Conservation (phyloP, 2,797 vertebrate genomes). For the Eupleurogrammus muticus region DNA sequence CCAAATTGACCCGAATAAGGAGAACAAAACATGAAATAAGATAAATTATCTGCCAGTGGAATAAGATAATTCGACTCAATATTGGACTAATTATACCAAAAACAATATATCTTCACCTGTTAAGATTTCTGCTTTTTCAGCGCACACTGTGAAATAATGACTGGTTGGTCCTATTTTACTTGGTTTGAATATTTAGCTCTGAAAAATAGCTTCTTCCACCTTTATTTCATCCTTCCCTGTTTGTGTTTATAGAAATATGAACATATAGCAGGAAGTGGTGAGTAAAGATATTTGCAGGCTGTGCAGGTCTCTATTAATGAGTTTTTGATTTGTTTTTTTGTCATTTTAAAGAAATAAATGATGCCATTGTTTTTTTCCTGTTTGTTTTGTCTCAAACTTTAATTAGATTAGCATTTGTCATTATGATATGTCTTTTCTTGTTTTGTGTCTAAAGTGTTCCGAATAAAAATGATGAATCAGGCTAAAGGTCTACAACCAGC, state of each 20-base stretch:
- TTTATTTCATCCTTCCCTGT: conserved; percentile 46
- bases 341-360: conserved; percentile 32
- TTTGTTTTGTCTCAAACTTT: neutral
- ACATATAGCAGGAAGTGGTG: conserved; percentile 32
- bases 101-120: too few species aligned
- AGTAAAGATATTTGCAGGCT: conserved; percentile 37
- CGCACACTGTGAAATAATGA: too few species aligned
- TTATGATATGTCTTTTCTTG: neutral
- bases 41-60: too few species aligned
- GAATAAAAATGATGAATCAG: neutral
- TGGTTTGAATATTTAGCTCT: too few species aligned
- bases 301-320: conserved; percentile 14
- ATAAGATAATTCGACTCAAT: too few species aligned
- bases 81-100: too few species aligned
- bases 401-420: conserved; percentile 5
- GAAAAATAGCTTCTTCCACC: too few species aligned
- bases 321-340: conserved; percentile 31
- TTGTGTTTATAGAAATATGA: conserved; percentile 46
- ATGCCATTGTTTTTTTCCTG: too few species aligned
- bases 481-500: neutral
- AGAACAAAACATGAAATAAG: too few species aligned
- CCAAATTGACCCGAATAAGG: too few species aligned
- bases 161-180: too few species aligned
- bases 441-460: neutral
- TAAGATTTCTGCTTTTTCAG: too few species aligned